Conservation (phyloP, 2,888 invertebrate genomes). For the Tyria jacobaeae region DNA sequence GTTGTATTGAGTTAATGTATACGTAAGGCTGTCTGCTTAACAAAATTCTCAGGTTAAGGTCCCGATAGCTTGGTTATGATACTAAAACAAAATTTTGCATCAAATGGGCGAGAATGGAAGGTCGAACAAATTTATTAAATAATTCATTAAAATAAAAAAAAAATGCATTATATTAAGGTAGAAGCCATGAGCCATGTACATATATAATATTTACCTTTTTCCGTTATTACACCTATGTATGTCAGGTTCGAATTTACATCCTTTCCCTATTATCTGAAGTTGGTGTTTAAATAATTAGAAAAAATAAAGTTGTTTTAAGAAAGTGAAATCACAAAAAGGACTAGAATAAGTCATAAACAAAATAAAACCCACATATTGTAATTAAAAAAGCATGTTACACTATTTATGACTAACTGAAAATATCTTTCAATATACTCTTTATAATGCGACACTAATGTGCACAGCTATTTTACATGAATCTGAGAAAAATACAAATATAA, state of each 20-base stretch:
- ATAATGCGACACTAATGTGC: conserved; percentile 67
- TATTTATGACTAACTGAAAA: conserved; percentile 79
- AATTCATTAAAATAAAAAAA: too few relatives aligned
- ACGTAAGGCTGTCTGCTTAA: too few relatives aligned
- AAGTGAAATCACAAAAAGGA: background rate
- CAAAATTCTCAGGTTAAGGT: too few relatives aligned
- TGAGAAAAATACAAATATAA: conserved; percentile 50
- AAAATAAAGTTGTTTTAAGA: background rate
- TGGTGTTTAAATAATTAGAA: background rate
- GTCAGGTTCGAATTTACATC: too few relatives aligned
- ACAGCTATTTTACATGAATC: conserved; percentile 77
- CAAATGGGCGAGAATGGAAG: too few relatives aligned
- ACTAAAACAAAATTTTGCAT: too few relatives aligned
- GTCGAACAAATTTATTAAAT: too few relatives aligned
- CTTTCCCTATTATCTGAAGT: background rate
- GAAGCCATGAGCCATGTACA: too few relatives aligned
- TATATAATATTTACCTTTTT: too few relatives aligned
- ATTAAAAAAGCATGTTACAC: conserved; percentile 82
- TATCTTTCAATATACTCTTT: conserved; percentile 71
- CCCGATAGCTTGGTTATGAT: background rate
- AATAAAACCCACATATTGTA: conserved; percentile 71
- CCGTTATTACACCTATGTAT: too few relatives aligned
- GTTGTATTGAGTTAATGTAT: too few relatives aligned
- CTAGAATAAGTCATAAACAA: conserved; percentile 31
- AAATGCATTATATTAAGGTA: too few relatives aligned